phyloP scores from a whole-genome alignment of 2,113 vertebrate genomes.

The Petroica traversi region DNA sequence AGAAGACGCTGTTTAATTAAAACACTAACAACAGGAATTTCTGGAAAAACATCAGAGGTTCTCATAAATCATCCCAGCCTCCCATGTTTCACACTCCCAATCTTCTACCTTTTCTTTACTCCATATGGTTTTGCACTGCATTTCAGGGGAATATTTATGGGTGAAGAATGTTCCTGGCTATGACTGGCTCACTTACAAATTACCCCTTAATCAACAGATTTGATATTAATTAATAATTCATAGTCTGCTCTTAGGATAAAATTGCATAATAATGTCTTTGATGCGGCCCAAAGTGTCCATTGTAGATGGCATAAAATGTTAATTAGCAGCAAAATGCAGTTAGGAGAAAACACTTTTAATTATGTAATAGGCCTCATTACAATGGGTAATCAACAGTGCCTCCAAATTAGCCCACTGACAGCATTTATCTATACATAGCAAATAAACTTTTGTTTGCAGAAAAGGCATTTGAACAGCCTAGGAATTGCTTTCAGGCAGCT shows the following conservation, averaged over 20 bases:
- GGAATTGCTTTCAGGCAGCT: constrained; percentile 30
- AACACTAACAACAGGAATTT: constrained; percentile 21
- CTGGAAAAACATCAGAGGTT: constrained; percentile 49
- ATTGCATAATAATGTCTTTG: constrained; percentile 73
- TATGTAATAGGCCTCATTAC: constrained; percentile 79
- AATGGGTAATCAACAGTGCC: constrained; percentile 75
- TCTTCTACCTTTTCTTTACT: constrained; percentile 8
- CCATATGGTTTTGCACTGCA: background rate
- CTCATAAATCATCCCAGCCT: background rate
- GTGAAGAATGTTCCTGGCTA: background rate
- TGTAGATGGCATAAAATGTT: constrained; percentile 75
- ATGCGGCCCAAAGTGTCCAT: constrained; percentile 72
- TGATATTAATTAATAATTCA: constrained; percentile 81
- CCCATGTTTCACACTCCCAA: background rate
- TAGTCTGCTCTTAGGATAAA: constrained; percentile 68
- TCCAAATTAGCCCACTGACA: constrained; percentile 70
- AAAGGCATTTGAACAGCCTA: constrained; percentile 48
- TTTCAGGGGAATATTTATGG: constrained; percentile 32
- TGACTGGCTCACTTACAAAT: constrained; percentile 70
- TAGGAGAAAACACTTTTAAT: constrained; percentile 77
- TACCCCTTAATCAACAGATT: constrained; percentile 78
- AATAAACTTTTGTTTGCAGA: constrained; percentile 70
- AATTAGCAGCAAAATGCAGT: constrained; percentile 72
- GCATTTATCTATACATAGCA: constrained; percentile 69
- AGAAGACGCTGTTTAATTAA: constrained; percentile 26